Percentiles rank a stretch among this genome's conserved stretches.
phyloP scores from a whole-genome alignment of 2,888 invertebrate species.

The Galeopsomyia nigrocyanea region DNA sequence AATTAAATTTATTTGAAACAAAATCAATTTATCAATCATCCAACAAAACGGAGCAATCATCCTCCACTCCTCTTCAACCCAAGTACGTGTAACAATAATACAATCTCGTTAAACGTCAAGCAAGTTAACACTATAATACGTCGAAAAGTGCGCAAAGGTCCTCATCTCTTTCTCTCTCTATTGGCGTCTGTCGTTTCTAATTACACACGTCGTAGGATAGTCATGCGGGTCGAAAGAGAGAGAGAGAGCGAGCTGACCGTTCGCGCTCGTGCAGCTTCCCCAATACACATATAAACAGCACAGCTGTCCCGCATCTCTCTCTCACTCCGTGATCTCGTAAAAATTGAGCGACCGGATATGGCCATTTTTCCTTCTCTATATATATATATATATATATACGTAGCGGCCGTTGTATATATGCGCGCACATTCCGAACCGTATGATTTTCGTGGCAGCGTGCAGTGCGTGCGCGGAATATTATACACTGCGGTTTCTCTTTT shows the following conservation, averaged over 20 bases:
- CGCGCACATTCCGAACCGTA: conserved; percentile 20
- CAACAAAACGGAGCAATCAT: too few relatives aligned
- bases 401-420: too few relatives aligned
- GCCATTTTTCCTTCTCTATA: neutral
- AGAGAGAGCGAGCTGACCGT: neutral
- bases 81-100: too few relatives aligned
- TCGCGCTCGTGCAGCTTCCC: conserved; percentile 30
- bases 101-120: too few relatives aligned
- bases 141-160: too few relatives aligned
- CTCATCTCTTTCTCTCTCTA: too few relatives aligned
- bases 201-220: conserved; percentile 34
- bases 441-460: conserved; percentile 14
- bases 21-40: too few relatives aligned
- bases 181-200: conserved; percentile 32
- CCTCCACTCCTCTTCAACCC: too few relatives aligned
- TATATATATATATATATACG: neutral
- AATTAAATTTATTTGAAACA: too few relatives aligned
- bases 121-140: too few relatives aligned
- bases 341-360: conserved; percentile 29
- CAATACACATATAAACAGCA: conserved; percentile 7
- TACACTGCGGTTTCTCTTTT: too few relatives aligned
- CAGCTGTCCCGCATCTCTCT: conserved; percentile 62
- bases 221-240: neutral
- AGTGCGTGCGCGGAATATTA: neutral
- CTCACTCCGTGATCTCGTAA: conserved; percentile 20